Base-by-base conservation (phyloP, 1,140 invertebrate genomes). In the Eumaeus atala region DNA sequence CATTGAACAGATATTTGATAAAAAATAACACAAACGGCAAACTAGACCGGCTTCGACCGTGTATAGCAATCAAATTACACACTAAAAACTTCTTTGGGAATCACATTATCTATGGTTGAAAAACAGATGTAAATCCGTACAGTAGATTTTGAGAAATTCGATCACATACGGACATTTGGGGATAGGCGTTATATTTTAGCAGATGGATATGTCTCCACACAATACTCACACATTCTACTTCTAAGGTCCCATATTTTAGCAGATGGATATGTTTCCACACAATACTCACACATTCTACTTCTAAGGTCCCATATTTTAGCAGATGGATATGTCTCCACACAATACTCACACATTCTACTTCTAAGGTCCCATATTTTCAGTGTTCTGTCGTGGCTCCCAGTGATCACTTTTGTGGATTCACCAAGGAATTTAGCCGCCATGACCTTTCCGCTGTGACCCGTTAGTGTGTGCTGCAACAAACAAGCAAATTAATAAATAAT, bases 231-330 rank as follows among this genome's bases (percentile, higher is more conserved):
- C 61, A 95, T 94, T 89, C 93, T 92, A 88, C 94, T 96, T 62
- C 94, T 91, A 17, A 99, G 90, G 87, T 99, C 97, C 97, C 97
- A n/a, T n/a, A n/a, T n/a, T n/a, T n/a, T n/a, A n/a, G n/a, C n/a
- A n/a, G n/a, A n/a, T n/a, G n/a, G n/a, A n/a, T 91, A 17, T 98
- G 90, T 87, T 99, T 97, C 97, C 97, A 5, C 17, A 48, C 18
- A 48, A 34, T 33, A 93, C 95, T 95, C 89, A 97, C 97, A 98
- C 61, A 95, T 94, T 89, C 93, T 92, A 88, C 94, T 96, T 62
- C 94, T 91, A 17, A 99, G 90, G 87, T 99, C 97, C 97, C 97
- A 99, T 66, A 99, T 93, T 91, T 99, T 99, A n/a, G n/a, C n/a
- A n/a, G n/a, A n/a, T n/a, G n/a, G n/a, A n/a, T 91, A 17, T 98